Evolutionary conservation across 2,888 invertebrate genomes (phyloP).

Genomic region (Rotaria sp.): DNA sequence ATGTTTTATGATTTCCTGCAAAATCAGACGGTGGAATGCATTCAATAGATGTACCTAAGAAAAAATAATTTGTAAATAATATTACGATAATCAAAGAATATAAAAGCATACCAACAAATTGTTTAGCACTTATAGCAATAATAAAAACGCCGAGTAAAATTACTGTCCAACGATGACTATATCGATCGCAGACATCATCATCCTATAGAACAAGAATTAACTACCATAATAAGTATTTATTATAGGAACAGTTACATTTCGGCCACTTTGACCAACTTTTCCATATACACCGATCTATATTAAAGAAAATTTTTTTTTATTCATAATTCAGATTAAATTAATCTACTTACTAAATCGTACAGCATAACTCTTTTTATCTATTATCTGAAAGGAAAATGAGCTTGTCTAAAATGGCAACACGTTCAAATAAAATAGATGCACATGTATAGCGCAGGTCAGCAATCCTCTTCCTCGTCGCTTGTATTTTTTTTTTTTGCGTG

Average conservation of each 20-base stretch:
- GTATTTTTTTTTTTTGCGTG: not conserved
- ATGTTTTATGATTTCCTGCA: constrained; percentile 2
- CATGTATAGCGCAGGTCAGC: not conserved
- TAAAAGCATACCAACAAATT: constrained; percentile 11
- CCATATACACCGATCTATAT: constrained; percentile 6
- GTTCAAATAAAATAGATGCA: not conserved
- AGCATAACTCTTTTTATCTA: not conserved
- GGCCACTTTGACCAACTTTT: constrained; percentile 19
- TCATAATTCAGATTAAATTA: not conserved
- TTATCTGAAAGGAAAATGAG: not conserved
- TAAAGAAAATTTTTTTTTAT: not conserved
- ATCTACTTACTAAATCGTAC: not conserved
- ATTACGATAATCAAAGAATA: not conserved
- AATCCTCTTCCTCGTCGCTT: not conserved
- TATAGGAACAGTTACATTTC: not conserved
- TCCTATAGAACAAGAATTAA: not conserved
- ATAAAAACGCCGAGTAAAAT: constrained; percentile 18
- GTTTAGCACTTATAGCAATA: constrained; percentile 27
- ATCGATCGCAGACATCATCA: constrained; percentile 27
- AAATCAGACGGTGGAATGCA: constrained; percentile 23
- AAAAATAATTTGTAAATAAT: not conserved
- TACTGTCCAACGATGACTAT: constrained; percentile 15
- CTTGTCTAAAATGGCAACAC: not conserved
- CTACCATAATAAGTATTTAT: too few species aligned
- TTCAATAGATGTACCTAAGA: constrained; percentile 8